Conservation (phyloP, 2,797 vertebrate genomes). For the Xenopus petersii region DNA sequence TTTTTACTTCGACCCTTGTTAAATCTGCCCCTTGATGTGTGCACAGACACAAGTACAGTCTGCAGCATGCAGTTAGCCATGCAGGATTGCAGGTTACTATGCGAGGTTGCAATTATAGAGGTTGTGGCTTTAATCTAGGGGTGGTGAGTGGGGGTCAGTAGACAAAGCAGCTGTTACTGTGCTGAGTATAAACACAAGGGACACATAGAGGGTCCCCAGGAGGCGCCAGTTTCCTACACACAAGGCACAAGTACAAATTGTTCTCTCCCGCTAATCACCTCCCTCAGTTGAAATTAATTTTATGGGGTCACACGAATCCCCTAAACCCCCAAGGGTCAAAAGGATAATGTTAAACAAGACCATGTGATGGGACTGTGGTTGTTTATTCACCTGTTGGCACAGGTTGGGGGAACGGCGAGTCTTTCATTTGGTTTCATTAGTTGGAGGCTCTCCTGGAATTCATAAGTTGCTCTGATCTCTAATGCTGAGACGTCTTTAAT, state of each 20-base stretch:
- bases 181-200: too few species aligned
- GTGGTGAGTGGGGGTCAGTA: too few species aligned
- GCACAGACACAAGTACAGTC: too few species aligned
- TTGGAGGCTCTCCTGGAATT: not conserved
- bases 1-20: too few species aligned
- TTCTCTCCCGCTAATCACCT: conserved; percentile 99
- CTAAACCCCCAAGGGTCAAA: conserved; percentile 63
- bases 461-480: not conserved
- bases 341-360: conserved; percentile 85
- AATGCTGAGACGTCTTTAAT: conserved; percentile 6
- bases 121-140: too few species aligned
- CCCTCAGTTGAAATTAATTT: conserved; percentile 98
- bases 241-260: conserved; percentile 78
- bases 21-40: too few species aligned
- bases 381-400: conserved; percentile 46
- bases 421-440: conserved; percentile 1
- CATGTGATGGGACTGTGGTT: conserved; percentile 82
- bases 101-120: too few species aligned
- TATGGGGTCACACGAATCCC: conserved; percentile 98
- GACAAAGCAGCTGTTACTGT: too few species aligned
- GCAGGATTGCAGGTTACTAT: too few species aligned
- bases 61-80: too few species aligned
- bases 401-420: conserved; percentile 9
- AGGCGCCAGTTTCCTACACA: too few species aligned
- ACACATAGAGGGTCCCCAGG: too few species aligned